Conservation (phyloP, 1,140 invertebrate genomes). For the Geopemphigus sp. region DNA sequence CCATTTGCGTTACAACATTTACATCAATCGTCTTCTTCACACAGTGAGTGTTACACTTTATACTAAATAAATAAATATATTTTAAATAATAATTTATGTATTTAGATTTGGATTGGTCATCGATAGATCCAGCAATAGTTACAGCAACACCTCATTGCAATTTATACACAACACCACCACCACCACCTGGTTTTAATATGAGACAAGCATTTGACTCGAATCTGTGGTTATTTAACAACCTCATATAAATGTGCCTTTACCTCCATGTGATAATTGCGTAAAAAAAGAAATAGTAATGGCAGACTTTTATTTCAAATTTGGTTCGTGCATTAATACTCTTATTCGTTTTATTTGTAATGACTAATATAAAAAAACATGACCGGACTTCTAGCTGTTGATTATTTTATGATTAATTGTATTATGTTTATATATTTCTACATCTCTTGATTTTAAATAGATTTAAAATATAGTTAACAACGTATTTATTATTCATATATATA, state of each 20-base stretch:
- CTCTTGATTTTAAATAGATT: too few relatives aligned
- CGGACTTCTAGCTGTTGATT: too few relatives aligned
- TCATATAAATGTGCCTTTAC: conserved; percentile 48
- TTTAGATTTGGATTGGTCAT: conserved; percentile 68
- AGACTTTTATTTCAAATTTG: conserved; percentile 38
- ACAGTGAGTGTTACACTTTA: conserved; percentile 29
- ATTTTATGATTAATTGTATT: too few relatives aligned
- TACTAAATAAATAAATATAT: neutral
- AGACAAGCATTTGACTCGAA: conserved; percentile 54
- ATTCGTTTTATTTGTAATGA: too few relatives aligned
- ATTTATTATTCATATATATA: too few relatives aligned
- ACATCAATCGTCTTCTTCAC: conserved; percentile 39
- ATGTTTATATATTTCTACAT: too few relatives aligned
- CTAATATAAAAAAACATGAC: neutral
- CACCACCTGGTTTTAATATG: conserved; percentile 59
- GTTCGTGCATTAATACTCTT: conserved; percentile 9
- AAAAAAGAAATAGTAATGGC: conserved; percentile 41
- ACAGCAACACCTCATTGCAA: conserved; percentile 62
- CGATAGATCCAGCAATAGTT: conserved; percentile 82
- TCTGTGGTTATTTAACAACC: conserved; percentile 58
- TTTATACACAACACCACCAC: conserved; percentile 59
- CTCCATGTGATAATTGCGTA: conserved; percentile 47
- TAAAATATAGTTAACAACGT: too few relatives aligned
- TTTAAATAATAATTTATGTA: neutral
- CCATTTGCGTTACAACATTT: conserved; percentile 46